Evolutionary conservation across 2,888 invertebrate genomes (phyloP).

Genomic region (Oeneis ivallda): DNA sequence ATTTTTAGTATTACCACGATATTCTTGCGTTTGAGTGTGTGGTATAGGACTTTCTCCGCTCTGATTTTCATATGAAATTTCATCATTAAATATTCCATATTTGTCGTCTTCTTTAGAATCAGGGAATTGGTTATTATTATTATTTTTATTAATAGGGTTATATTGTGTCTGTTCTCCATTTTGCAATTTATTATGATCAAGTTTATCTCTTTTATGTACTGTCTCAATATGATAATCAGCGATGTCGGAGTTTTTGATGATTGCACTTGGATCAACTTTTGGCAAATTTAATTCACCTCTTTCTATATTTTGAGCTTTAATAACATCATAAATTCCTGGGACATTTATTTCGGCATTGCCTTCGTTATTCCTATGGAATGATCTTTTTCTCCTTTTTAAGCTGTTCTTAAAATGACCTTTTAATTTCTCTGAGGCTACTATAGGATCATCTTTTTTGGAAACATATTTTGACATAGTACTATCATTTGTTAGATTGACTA

Average conservation of each 20-base stretch:
- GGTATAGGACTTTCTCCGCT: neutral
- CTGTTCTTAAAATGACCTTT: conserved; percentile 62
- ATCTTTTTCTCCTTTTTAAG: conserved; percentile 58
- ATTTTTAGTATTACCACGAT: conserved; percentile 34
- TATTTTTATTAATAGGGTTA: conserved; percentile 27
- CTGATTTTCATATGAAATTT: neutral
- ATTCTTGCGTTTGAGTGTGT: conserved; percentile 5
- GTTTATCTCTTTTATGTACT: conserved; percentile 48
- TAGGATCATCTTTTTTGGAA: conserved; percentile 54
- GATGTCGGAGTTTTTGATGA: conserved; percentile 54
- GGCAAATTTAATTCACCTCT: conserved; percentile 39
- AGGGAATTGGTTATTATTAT: conserved; percentile 31
- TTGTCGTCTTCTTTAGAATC: conserved; percentile 29
- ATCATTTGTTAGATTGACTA: conserved; percentile 40
- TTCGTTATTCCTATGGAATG: conserved; percentile 23
- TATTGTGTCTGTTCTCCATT: conserved; percentile 33
- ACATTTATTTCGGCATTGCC: conserved; percentile 23
- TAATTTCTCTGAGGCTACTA: conserved; percentile 44
- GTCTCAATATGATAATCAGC: conserved; percentile 70
- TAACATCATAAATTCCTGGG: conserved; percentile 54
- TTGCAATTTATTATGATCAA: conserved; percentile 29
- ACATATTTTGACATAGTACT: conserved; percentile 61
- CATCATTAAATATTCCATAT: neutral
- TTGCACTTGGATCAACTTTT: conserved; percentile 37
- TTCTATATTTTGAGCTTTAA: conserved; percentile 54